Conservation (phyloP, 1,140 invertebrate species). For the Drosophila mayri region DNA sequence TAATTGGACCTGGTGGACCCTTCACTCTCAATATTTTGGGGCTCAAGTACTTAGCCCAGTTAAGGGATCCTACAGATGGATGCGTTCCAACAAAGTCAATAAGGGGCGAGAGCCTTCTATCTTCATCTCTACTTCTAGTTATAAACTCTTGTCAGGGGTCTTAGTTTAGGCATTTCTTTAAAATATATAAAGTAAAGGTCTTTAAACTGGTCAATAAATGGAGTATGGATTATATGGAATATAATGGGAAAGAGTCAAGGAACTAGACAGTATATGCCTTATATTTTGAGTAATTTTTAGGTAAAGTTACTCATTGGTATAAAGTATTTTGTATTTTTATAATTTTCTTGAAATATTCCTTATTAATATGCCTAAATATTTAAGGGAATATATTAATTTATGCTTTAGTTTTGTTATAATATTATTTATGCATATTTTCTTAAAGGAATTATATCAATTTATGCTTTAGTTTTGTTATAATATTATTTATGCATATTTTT, state of each 20-base stretch:
- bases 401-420: no score
- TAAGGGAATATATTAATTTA: no score
- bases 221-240: no score
- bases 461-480: no score
- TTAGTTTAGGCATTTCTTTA: neutral
- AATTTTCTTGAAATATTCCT: neutral
- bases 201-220: no score
- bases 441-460: no score
- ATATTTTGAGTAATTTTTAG: neutral
- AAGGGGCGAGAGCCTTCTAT: neutral
- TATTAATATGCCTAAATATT: neutral
- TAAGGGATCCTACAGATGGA: conserved; percentile 18
- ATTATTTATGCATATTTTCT: no score
- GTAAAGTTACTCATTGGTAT: neutral
- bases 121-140: neutral
- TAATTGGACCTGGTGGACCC: conserved; percentile 74
- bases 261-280: no score
- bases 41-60: conserved; percentile 40
- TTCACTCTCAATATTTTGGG: conserved; percentile 49
- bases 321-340: no score
- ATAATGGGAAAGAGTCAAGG: no score
- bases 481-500: no score
- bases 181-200: neutral
- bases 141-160: conserved; percentile 12
- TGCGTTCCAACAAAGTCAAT: conserved; percentile 7